Evolutionary conservation across 2,888 invertebrate species (phyloP), one percentile per base, ranked within the genome.

Genomic region (Sphecodes monilicornis): DNA sequence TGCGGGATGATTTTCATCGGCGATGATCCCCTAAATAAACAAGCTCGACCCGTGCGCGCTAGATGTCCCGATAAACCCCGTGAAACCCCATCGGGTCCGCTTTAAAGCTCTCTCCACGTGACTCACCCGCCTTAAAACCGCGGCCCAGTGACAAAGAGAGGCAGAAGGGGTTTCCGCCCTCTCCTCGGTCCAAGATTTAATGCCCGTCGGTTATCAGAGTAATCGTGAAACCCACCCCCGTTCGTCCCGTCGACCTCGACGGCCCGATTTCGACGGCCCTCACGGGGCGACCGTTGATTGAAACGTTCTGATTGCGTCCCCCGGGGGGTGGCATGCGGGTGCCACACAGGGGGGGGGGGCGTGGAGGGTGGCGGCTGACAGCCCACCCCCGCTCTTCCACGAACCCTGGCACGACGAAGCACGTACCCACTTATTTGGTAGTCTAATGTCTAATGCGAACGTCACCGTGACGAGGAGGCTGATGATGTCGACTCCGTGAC

Each of bases 301-400:
- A 94, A 94, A 94, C 94, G 94, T 94, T 92, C 94, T 94, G 94
- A 94, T 94, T 94, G 94, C 94, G 92, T 93, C 93, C 94, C 70
- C 92, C 91, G 90, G 93, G 93, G 93, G 92, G 92, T 89, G 92
- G 93, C 88, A 91, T 91, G 92, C 92, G 92, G 92, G 92, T 88
- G 92, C 89, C 89, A 83, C 88, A 76, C 75, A 89, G 88, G 77
- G 89, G 89, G 89, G 91, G 39, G 89, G 89, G 91, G 39, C 39
- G 70, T 16, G 26, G 70, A 29, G 70, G 43, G 70, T 50, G 50
- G 26, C 57, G 50, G 26, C 57, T 70, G 91, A 80, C 85, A 76
- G 32, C 88, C 90, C 64, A 87, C 88, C 84, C 91, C 86, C 29
- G 84, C 81, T 76, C 84, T 77, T 74, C 82, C 50, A 36, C 79